Base-by-base conservation (phyloP, 30 jellyfish, hydroid and myxozoan species). In the Hydractinia echinata region DNA sequence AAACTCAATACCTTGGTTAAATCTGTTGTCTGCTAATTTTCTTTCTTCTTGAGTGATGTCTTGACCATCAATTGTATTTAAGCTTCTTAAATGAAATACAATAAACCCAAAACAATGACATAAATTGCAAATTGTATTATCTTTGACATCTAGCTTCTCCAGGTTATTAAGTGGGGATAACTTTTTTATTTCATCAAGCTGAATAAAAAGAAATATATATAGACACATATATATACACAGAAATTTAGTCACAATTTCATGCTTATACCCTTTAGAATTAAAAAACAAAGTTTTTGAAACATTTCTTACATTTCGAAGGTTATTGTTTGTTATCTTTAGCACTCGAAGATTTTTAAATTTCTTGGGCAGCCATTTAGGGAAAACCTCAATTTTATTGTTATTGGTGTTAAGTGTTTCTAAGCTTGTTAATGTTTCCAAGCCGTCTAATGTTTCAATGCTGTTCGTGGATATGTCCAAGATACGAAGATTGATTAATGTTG, bases 361-460 rank as follows among this genome's bases (percentile, higher is more conserved):
- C 82, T 88, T 88, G 7, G 90, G 89, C 76, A 88, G 44, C 69
- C 85, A 88, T 21, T 53, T 77, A 15, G 96, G 96, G 48, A 89
- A 16, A 50, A 30, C 67, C 53, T 54, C 90, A 51, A 88, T 80
- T 48, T 55, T 74, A 79, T 88, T 88, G 54, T 83, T 82, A 54
- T 82, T 85, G 7, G 83, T 77, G 66, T 79, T 79, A 53, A 88
- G 70, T 13, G 54, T 84, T 19, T 82, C 61, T 76, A 88, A 76
- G 50, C 83, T 83, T 13, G 76, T 76, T 19, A 88, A 70, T 7
- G 77, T 53, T 79, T 77, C 94, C 16, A 88, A 69, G 4, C 91
- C 90, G 10, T 88, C 96, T 8, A 88, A 67, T 14, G 53, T 88
- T 55, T 44, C 68, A 61, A 89, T 82, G 51, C 51, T 56, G 54